phyloP scores from a whole-genome alignment of 2,888 invertebrate species.

The Tiphia femorata region DNA sequence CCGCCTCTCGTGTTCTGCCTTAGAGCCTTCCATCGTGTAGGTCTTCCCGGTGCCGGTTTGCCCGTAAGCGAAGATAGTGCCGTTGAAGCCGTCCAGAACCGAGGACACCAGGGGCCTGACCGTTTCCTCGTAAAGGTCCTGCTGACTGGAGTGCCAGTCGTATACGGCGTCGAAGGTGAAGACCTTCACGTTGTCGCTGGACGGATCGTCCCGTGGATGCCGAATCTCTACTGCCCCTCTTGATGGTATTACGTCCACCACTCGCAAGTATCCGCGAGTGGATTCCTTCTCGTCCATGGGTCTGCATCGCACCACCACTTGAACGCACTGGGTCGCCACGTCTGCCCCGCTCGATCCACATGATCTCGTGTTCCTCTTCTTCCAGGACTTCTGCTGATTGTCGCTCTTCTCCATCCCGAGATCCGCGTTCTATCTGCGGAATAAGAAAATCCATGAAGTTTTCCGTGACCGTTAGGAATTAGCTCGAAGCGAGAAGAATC shows the following conservation, averaged over 20 bases:
- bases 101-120: slow-evolving; percentile 95
- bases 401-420: slow-evolving; percentile 42
- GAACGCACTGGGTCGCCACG: slow-evolving; percentile 79
- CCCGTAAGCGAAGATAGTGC: slow-evolving; percentile 99
- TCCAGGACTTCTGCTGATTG: slow-evolving; percentile 44
- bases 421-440: slow-evolving; percentile 10
- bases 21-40: slow-evolving; percentile 81
- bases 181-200: slow-evolving; percentile 84
- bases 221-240: slow-evolving; percentile 92
- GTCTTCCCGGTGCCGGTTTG: slow-evolving; percentile 97
- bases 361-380: slow-evolving; percentile 47
- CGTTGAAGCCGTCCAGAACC: slow-evolving; percentile 97
- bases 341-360: slow-evolving; percentile 25
- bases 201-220: slow-evolving; percentile 81
- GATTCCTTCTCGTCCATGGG: slow-evolving; percentile 93
- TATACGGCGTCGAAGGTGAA: slow-evolving; percentile 99
- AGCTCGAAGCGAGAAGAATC: too few relatives aligned
- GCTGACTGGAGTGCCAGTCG: slow-evolving; percentile 90
- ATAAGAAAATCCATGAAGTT: too few relatives aligned
- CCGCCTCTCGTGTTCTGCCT: slow-evolving; percentile 77
- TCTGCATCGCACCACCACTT: slow-evolving; percentile 96
- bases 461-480: too few relatives aligned
- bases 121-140: slow-evolving; percentile 95
- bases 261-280: slow-evolving; percentile 79
- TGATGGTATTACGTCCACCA: slow-evolving; percentile 87